Evolutionary conservation across 2,113 vertebrate genomes (phyloP), one percentile per base, ranked within the genome.

Genomic region (Scolopax mira): DNA sequence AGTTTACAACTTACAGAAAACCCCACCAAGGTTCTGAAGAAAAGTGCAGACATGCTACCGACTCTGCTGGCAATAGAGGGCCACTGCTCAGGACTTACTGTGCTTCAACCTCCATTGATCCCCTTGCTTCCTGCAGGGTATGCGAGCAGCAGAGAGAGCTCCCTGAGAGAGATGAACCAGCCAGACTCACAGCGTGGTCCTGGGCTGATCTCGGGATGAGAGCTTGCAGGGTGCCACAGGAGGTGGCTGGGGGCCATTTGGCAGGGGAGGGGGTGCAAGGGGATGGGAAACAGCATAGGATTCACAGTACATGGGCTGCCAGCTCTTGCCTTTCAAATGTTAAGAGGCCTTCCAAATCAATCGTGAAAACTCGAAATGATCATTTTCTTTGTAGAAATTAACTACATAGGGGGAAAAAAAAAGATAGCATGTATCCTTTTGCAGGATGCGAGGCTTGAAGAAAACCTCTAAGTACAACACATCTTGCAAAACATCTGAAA

Each of bases 121-220:
- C 48, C n/a, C 11, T 27, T 11, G 1, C 6, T 52, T 80, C 18
- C 30, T 33, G 39, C 46, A 33, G 39, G 44, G 25, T 30, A 3
- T 17, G 23, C 2, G 2, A 17, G 21, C 17, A 35, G 44, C 51
- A 54, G n/a, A 54, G 13, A 44, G 37, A 17, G 9, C 13, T 90
- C 46, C 23, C 1, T n/a, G n/a, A n/a, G n/a, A n/a, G n/a, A 3
- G 21, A 23, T 55, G 33, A 91, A 46, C 9, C 12, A 71, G 4
- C 3, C 42, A 16, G 35, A 18, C 13, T 48, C 6, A 0, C 7
- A 52, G 3, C 1, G 7, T 3, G 3, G 30, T 70, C 15, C 41
- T 57, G n/a, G 37, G 23, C 6, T 58, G 41, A 48, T 57, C 22
- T 42, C 1, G 1, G 18, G 25, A 18, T 25, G 13, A 64, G 22